Evolutionary conservation across 2,888 invertebrate genomes (phyloP), one percentile per base, ranked within the genome.

Genomic region (Syrista parreyssii): DNA sequence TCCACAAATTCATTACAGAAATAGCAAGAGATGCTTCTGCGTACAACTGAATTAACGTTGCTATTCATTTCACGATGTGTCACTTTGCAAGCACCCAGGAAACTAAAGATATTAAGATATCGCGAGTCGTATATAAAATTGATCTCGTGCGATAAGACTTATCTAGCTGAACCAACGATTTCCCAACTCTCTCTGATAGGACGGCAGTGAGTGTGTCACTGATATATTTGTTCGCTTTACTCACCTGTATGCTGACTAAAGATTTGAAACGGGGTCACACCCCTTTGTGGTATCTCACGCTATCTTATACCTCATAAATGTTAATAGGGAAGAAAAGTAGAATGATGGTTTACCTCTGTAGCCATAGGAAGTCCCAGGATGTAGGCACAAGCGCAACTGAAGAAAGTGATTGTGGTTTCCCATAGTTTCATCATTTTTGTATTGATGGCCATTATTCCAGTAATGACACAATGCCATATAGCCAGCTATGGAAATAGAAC

Each of bases 381-480:
- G 79, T 97, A 94, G 11, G 96, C 97, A 79, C 96, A 94, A 0
- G 96, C 95, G 86, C 97, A 98, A 86, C 96, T 95, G 85, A 96
- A 94, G 90, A 97, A 96, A 0, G 96, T 96, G 80, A 97, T 96
- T 11, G 96, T 96, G 1, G 96, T 96, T 91, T 96, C 96, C 96
- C 96, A 96, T 0, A 95, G 93, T 84, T 94, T 94, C 83, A 97
- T 91, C 81, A 94, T 93, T 88, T 94, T 93, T n/a, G 95, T 92
- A 91, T 96, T 95, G 89, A 97, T 93, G 69, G 97, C 93, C 94
- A 97, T 94, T 75, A 98, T 94, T 3, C 97, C 97, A 32, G 96
- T 95, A 80, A 97, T 96, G 76, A 98, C 96, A 87, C 97, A 97
- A 89, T 97, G 97, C 98, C 98, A 98, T 88, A 98, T 95, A 0